Evolutionary conservation across 1,140 invertebrate species (phyloP).

Genomic region (Drosophila leontia): DNA sequence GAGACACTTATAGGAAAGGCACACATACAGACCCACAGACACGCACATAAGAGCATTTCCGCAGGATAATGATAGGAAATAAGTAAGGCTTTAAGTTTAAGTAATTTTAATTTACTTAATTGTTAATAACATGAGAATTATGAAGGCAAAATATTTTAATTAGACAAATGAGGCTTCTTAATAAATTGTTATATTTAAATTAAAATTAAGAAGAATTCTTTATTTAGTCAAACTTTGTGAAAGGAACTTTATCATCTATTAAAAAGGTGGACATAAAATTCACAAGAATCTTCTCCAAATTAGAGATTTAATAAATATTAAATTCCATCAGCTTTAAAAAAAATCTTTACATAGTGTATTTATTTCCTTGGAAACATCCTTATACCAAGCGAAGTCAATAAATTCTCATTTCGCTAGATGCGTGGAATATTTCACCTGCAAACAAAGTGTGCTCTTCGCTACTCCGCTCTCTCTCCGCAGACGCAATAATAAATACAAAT

Average conservation of each 20-base stretch:
- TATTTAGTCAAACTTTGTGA: background rate
- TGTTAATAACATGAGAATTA: background rate
- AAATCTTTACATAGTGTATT: background rate
- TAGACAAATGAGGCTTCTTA: too few relatives aligned
- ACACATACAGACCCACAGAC: constrained; percentile 29
- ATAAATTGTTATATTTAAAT: too few relatives aligned
- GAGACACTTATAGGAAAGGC: constrained; percentile 52
- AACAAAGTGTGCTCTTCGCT: constrained; percentile 53
- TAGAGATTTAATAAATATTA: background rate
- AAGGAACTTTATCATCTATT: background rate
- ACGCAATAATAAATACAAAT: constrained; percentile 82
- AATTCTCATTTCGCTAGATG: constrained; percentile 75
- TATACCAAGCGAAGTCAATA: constrained; percentile 68
- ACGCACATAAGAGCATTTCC: constrained; percentile 12
- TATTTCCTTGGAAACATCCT: constrained; percentile 1
- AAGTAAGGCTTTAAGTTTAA: background rate
- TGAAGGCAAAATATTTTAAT: too few relatives aligned
- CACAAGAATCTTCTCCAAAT: background rate
- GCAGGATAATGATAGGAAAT: background rate
- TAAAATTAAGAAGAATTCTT: background rate
- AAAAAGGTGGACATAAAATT: background rate
- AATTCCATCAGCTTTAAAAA: background rate
- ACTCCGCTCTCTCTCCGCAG: constrained; percentile 26
- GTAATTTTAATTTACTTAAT: background rate
- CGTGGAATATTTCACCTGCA: constrained; percentile 73